These are phyloP conservation scores for Schizotus pectinicornis DNA, from an alignment of 2,888 invertebrate genomes.

Conservation along the genomic window DNA sequence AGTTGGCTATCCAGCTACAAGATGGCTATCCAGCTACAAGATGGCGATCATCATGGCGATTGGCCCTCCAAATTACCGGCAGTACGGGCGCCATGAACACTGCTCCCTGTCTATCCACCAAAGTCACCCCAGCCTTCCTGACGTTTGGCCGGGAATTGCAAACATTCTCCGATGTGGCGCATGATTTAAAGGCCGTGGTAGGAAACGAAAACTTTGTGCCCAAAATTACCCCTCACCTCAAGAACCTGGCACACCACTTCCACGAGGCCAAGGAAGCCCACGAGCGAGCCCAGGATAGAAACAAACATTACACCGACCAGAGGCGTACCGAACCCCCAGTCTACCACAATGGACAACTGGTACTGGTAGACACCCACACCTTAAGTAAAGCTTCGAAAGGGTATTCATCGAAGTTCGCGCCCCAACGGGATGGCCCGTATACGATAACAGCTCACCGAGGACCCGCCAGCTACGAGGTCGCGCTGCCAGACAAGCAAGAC, in stretches of 20 bases:
- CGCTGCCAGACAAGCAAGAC: not conserved
- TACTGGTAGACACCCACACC: not conserved
- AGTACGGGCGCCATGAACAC: conserved; percentile 53
- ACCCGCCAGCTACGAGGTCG: conserved; percentile 30
- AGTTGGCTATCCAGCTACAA: conserved; percentile 39
- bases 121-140: conserved; percentile 46
- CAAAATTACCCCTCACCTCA: conserved; percentile 41
- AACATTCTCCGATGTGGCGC: conserved; percentile 41
- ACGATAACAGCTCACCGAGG: conserved; percentile 46
- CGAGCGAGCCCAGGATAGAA: too few species aligned
- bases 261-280: too few species aligned
- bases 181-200: conserved; percentile 41
- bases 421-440: conserved; percentile 36
- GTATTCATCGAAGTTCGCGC: not conserved
- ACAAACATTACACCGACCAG: too few species aligned
- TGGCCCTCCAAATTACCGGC: conserved; percentile 45
- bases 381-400: too few species aligned
- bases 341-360: not conserved
- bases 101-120: conserved; percentile 39
- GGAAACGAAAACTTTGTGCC: conserved; percentile 43
- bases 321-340: not conserved
- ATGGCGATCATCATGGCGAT: too few species aligned
- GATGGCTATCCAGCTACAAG: too few species aligned
- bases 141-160: conserved; percentile 48
- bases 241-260: too few species aligned